Conservation (phyloP, 2,888 invertebrate species). For the Acronicta aceris region DNA sequence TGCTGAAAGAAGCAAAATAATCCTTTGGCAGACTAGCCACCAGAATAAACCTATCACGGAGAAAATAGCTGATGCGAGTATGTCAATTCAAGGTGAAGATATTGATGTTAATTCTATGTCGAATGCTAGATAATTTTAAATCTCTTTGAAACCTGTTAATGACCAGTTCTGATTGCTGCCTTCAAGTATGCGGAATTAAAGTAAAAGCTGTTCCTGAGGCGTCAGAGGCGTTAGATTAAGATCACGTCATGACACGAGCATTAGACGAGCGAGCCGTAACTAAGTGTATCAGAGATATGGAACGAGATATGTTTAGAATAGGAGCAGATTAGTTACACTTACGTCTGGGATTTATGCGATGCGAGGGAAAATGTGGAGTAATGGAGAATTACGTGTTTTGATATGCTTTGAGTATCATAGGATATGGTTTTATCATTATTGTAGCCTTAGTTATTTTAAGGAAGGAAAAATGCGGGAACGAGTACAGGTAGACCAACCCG, state of each 20-base stretch:
- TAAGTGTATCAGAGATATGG: constrained; percentile 54
- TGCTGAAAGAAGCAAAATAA: too few relatives aligned
- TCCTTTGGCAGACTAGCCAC: too few relatives aligned
- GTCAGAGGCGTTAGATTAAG: constrained; percentile 53
- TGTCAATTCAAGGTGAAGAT: too few relatives aligned
- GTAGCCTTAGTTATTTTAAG: neutral
- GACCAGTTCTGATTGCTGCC: constrained; percentile 5
- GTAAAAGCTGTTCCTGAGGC: constrained; percentile 30
- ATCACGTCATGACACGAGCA: constrained; percentile 53
- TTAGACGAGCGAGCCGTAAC: constrained; percentile 52
- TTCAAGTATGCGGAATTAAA: constrained; percentile 33
- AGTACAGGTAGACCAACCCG: too few relatives aligned
- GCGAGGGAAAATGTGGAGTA: neutral
- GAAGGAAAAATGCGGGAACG: too few relatives aligned
- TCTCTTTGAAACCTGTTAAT: neutral
- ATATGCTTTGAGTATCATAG: neutral
- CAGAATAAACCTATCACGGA: too few relatives aligned
- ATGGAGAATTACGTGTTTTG: neutral
- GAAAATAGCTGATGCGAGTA: too few relatives aligned
- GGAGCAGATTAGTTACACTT: constrained; percentile 14
- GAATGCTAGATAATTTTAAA: neutral
- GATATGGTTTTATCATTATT: constrained; percentile 2
- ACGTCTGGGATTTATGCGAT: neutral
- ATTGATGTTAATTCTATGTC: too few relatives aligned
- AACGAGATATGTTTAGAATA: constrained; percentile 36